Evolutionary conservation across 1,140 invertebrate genomes (phyloP), one percentile per base, ranked within the genome.

Genomic region (Hormaphis cornu): DNA sequence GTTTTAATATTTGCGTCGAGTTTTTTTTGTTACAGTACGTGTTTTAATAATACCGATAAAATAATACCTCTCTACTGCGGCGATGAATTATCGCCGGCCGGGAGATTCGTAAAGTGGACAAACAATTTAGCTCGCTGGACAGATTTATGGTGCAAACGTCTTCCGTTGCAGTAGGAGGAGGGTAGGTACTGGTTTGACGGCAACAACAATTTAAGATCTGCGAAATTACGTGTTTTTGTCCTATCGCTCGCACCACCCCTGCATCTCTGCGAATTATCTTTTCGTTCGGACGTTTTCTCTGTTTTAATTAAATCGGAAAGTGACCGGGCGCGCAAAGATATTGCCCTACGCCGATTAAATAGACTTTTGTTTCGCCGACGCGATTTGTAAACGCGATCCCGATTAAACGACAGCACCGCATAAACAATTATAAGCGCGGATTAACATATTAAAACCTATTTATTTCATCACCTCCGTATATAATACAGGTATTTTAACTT

Each of bases 91-190:
- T 37, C 20, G 54, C 9, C 7, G 54, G 33, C 33, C 37, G 16
- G 33, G 20, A 16, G 30, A 37, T 58, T 58, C 54, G 37, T 40
- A 58, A 24, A 58, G 54, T 40, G 54, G 54, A 58, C 54, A 58
- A 58, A 58, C 54, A 58, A 58, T 58, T 58, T 58, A 58, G 35
- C 33, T 24, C 18, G 54, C 5, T 18, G 24, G 54, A 58, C 24
- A 40, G 54, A 58, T 58, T 58, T 58, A 58, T 58, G 54, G 54
- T 40, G 33, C 40, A 56, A 56, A 56, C 53, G 33, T 56, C 53
- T 56, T 9, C 9, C 30, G 53, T 56, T 56, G 30, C 33, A 22
- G 30, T 56, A 56, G n/a, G n/a, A n/a, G n/a, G n/a, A n/a, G n/a
- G n/a, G n/a, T n/a, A n/a, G n/a, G 18, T 37, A 56, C 53, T 56